These are phyloP conservation scores for Podarcis lilfordi DNA, from an alignment of 2,797 vertebrate genomes.

Conservation along the genomic window DNA sequence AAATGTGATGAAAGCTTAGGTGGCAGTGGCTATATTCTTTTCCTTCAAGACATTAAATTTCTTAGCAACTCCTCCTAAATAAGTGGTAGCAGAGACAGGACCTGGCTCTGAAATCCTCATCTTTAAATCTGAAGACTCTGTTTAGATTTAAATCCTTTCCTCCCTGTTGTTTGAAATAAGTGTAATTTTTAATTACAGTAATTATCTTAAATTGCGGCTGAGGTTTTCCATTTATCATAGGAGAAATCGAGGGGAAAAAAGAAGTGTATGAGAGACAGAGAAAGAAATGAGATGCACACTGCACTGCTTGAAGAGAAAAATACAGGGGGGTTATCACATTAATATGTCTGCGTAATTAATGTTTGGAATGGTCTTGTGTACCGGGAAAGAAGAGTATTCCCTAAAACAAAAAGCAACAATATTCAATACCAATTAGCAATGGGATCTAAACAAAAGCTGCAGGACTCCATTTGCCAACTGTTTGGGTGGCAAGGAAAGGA, in stretches of 20 bases:
- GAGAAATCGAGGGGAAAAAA: not conserved
- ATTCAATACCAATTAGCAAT: not conserved
- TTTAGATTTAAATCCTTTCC: not conserved
- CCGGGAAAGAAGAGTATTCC: not conserved
- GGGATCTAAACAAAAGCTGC: not conserved
- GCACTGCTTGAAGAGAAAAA: not conserved
- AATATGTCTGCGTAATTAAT: conserved; percentile 1
- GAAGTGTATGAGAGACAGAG: not conserved
- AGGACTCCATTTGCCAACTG: not conserved
- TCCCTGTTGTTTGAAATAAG: conserved; percentile 21
- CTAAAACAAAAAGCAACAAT: not conserved
- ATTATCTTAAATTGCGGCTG: conserved; percentile 31
- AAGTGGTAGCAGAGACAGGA: not conserved
- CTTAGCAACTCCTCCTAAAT: not conserved
- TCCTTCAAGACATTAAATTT: not conserved
- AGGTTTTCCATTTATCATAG: conserved; percentile 15
- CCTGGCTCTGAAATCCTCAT: not conserved
- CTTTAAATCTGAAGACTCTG: conserved; percentile 7
- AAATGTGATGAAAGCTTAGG: not conserved
- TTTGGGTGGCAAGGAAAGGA: conserved; percentile 11
- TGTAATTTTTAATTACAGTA: conserved; percentile 22
- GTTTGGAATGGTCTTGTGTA: not conserved
- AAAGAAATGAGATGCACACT: not conserved
- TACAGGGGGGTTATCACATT: not conserved
- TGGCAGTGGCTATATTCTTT: not conserved